Conservation (phyloP, 2,888 invertebrate species). For the Amaurobius ferox region DNA sequence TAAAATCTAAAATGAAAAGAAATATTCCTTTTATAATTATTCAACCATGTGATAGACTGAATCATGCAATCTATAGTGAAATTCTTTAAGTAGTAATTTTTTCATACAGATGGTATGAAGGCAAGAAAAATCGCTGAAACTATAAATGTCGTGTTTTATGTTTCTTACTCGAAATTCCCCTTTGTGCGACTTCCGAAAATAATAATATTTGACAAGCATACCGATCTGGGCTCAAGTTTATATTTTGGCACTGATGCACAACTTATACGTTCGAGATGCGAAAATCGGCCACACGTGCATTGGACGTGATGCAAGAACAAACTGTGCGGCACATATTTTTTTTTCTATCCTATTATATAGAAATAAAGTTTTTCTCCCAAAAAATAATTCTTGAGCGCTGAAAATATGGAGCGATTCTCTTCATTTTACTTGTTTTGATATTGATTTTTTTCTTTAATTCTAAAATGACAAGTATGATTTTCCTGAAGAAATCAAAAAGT, state of each 20-base stretch:
- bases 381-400: background rate
- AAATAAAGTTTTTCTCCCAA: background rate
- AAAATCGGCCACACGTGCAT: conserved; percentile 3
- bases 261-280: background rate
- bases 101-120: no score
- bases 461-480: no score
- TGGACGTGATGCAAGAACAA: conserved; percentile 11
- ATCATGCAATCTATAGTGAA: no score
- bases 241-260: background rate
- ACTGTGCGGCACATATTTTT: conserved; percentile 6
- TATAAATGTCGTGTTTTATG: background rate
- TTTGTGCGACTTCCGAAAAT: background rate
- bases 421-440: background rate
- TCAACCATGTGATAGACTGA: no score
- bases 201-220: background rate
- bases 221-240: background rate
- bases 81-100: no score
- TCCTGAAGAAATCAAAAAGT: no score
- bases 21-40: no score
- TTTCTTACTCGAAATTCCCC: background rate
- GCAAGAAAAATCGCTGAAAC: background rate
- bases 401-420: background rate
- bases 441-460: background rate
- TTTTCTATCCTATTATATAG: no score
- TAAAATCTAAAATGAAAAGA: no score